Base-by-base conservation (phyloP, 2,113 vertebrate species). In the Illadopsis cleaveri region DNA sequence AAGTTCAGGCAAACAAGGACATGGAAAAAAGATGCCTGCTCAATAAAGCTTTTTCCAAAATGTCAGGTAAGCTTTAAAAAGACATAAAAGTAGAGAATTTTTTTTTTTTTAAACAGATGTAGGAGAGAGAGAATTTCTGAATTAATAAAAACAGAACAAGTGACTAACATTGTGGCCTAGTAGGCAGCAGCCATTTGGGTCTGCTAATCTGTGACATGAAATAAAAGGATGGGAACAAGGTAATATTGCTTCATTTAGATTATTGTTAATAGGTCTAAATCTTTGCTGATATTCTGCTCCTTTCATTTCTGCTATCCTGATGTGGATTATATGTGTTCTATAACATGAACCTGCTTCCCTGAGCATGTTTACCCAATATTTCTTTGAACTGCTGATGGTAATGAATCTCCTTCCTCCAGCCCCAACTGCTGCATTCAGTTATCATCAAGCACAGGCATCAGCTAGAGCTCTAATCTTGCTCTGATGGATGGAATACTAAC, bases 401-500 rank as follows among this genome's bases (percentile, higher is more conserved):
- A 97, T 96, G 97, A 96, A 97, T 97, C 96, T 94, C 71, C 56
- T 95, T 97, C 89, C 65, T 96, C 87, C 50, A 95, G 82, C 69
- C 92, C 30, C 78, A 96, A 83, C 90, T 86, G 84, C 92, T 96
- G 92, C 65, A 72, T 92, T 95, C 97, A 95, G 96, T 97, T 98
- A 98, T 97, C 97, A 93, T 96, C 97, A 97, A 97, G 95, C 96
- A 91, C 96, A 98, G 91, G 92, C 94, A 97, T 96, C 96, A 97
- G 78, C 93, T 65, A 81, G 92, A 91, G 94, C 96, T 97, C 97
- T 98, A 96, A 98, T 98, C 98, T 98, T 87, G 91, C 97, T 97
- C 96, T 98, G 98, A 98, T 97, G 97, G 98, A 98, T 98, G 94
- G 98, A 97, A 97, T 91, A 93, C 94, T 98, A 98, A 97, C 96